Evolutionary conservation across 1,140 invertebrate genomes (phyloP), one percentile per base, ranked within the genome.

Genomic region (Hycleus cichorii): DNA sequence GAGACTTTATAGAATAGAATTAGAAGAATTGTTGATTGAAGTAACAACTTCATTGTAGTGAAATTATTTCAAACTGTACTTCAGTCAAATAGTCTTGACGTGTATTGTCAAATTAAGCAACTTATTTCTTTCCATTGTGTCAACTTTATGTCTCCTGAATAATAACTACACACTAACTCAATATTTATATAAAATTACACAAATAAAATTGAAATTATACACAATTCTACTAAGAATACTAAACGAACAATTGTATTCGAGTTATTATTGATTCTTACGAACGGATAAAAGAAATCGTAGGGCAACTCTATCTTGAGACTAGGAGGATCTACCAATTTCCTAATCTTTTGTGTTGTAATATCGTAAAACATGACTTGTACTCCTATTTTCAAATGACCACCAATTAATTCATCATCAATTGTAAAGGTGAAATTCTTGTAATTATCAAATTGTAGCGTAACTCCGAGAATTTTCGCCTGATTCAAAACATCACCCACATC

Each of bases 211-310:
- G 7, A 32, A 32, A 32, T 32, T 3, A 32, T 7, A 32, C 32
- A 32, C 2, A 32, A 32, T 32, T 32, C 32, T 32, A 32, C 32
- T 7, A 32, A 32, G 7, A 32, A 32, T 32, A 32, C 7, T 4
- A 32, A 32, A 32, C 32, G 4, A 5, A 5, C 4, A 8, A 26
- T 11, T 6, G 9, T 26, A 27, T 27, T 11, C 47, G 25, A 44
- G 39, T 44, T 24, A 53, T 62, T 66, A 51, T 61, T 59, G 11
- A 74, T 48, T 66, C 64, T 70, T 39, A 72, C 54, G 59, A 74
- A 73, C 5, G 72, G 71, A 63, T 74, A 74, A 62, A 73, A 74
- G 51, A 74, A 74, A 59, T 74, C 72, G 49, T 73, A 64, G 4
- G 72, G 72, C 57, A 73, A 56, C 18, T 58, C 63, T 47, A 72